These are phyloP conservation scores for Rhizomys pruinosus DNA, from an alignment of 2,113 vertebrate species.

Conservation along the genomic window DNA sequence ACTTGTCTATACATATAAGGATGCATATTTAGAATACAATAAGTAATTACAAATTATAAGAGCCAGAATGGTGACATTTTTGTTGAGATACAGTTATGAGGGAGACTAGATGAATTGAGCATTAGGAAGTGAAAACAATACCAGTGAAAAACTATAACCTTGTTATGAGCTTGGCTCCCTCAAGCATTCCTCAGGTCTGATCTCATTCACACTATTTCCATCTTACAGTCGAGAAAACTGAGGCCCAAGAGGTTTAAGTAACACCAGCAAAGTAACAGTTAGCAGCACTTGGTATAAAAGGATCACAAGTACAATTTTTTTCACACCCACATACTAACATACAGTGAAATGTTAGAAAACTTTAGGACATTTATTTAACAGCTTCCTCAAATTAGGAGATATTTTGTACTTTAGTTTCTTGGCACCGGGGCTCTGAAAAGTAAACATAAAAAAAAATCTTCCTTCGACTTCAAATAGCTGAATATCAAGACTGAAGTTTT, in stretches of 20 bases:
- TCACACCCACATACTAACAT: neutral
- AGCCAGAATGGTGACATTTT: neutral
- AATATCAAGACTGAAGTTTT: conserved; percentile 19
- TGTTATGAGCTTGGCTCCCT: neutral
- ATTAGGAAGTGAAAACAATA: neutral
- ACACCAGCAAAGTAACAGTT: neutral
- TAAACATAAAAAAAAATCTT: conserved; percentile 51
- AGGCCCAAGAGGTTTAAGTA: conserved; percentile 16
- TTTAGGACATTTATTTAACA: conserved; percentile 42
- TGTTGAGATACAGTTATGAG: neutral
- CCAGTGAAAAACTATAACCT: neutral
- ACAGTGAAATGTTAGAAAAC: conserved; percentile 45
- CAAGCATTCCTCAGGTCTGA: neutral
- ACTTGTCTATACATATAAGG: too few relatives aligned
- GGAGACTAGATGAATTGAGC: neutral
- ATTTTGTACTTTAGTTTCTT: conserved; percentile 48
- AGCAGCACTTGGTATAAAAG: neutral
- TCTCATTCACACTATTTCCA: conserved; percentile 1
- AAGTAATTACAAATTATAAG: too few relatives aligned
- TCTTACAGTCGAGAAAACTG: neutral
- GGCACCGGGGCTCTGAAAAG: conserved; percentile 8
- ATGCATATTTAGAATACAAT: too few relatives aligned
- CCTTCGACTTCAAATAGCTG: neutral
- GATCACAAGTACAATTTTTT: neutral
- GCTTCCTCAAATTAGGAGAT: neutral